Percentiles rank a stretch among this genome's conserved stretches.
Conservation (phyloP, 1,140 invertebrate genomes). For the Habropoda laboriosa region DNA sequence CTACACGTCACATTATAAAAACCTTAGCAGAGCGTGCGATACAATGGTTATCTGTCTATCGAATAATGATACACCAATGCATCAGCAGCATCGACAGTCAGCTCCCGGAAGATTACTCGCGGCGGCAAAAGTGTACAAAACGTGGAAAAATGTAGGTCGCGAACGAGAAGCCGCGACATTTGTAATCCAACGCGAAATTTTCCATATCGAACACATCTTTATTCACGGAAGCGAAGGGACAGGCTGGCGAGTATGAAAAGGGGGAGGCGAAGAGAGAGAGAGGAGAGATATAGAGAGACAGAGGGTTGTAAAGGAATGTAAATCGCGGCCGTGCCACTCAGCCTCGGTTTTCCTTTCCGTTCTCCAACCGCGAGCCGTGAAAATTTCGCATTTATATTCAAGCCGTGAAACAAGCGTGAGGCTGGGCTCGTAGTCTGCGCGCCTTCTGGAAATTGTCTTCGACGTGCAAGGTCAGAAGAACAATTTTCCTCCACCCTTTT, state of each 20-base stretch:
- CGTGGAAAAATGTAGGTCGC: not conserved
- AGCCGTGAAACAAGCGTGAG: slow-evolving; percentile 25
- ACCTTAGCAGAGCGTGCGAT: not conserved
- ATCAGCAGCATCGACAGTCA: not conserved
- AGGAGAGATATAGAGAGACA: too few species aligned
- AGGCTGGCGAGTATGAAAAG: not conserved
- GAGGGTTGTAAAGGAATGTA: slow-evolving; percentile 63
- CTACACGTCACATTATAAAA: too few species aligned
- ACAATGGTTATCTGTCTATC: too few species aligned
- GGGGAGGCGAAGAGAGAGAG: not conserved
- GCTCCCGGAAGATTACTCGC: not conserved
- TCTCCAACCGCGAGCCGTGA: not conserved
- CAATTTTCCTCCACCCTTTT: slow-evolving; percentile 9
- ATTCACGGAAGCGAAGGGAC: not conserved
- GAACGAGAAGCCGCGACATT: not conserved
- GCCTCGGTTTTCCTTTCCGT: slow-evolving; percentile 22
- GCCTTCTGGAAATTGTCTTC: slow-evolving; percentile 41
- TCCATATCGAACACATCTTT: slow-evolving; percentile 45
- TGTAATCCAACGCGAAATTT: slow-evolving; percentile 41
- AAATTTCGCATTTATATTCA: slow-evolving; percentile 68
- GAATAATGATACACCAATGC: not conserved
- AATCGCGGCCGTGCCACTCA: slow-evolving; percentile 28
- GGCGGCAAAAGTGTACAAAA: not conserved
- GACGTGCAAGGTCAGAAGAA: slow-evolving; percentile 39
- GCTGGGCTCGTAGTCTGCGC: slow-evolving; percentile 6